These are phyloP conservation scores for Channa maculata DNA, from an alignment of 2,113 vertebrate species.

Conservation along the genomic window DNA sequence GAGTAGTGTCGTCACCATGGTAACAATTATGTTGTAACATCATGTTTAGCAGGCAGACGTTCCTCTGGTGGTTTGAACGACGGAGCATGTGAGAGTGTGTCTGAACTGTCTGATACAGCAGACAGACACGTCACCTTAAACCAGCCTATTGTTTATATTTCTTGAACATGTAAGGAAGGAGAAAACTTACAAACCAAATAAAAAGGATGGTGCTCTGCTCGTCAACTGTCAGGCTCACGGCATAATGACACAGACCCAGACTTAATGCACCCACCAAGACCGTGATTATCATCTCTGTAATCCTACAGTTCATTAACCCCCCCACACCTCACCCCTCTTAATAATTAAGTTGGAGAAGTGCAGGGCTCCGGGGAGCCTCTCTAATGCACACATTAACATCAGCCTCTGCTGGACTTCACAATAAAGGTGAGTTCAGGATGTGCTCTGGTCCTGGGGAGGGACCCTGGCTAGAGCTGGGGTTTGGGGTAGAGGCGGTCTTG, in stretches of 20 bases:
- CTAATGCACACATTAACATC: conserved; percentile 77
- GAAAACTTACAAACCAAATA: too few species aligned
- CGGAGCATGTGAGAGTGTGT: too few species aligned
- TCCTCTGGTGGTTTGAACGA: too few species aligned
- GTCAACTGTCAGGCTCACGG: conserved; percentile 28
- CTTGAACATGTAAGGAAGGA: too few species aligned
- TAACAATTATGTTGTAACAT: too few species aligned
- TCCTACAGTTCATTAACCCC: conserved; percentile 80
- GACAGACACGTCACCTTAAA: too few species aligned
- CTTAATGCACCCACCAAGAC: conserved; percentile 78
- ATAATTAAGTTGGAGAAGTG: conserved; percentile 77
- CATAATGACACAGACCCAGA: conserved; percentile 70
- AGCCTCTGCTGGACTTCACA: conserved; percentile 63
- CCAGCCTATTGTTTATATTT: too few species aligned
- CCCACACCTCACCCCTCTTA: conserved; percentile 10
- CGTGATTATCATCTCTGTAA: conserved; percentile 80
- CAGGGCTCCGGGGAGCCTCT: conserved; percentile 57
- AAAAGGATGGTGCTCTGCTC: neutral
- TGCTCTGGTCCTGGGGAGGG: neutral
- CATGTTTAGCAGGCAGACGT: too few species aligned
- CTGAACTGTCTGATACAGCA: too few species aligned
- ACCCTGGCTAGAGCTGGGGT: neutral
- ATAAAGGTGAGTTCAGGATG: conserved; percentile 21
- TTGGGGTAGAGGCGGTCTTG: conserved; percentile 19
- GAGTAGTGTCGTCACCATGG: too few species aligned